Conservation (phyloP, 2,888 invertebrate genomes). For the Syrphus vitripennis region DNA sequence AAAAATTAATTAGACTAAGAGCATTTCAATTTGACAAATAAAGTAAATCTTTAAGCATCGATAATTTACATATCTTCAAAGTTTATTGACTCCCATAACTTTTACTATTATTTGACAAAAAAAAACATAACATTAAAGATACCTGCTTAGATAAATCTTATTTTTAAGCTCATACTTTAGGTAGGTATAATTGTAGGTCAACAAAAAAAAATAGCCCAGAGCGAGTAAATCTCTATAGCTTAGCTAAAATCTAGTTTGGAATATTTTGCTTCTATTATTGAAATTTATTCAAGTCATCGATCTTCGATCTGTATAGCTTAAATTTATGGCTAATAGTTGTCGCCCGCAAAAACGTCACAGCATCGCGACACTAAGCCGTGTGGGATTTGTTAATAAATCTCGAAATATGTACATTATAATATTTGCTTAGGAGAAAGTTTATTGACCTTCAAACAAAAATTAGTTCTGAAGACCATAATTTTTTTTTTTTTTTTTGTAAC, state of each 20-base stretch:
- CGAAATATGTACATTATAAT: not conserved
- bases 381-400: not conserved
- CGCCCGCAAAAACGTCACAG: not conserved
- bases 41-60: too few species aligned
- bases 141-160: not conserved
- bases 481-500: not conserved
- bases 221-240: not conserved
- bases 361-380: not conserved
- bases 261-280: not conserved
- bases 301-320: too few species aligned
- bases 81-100: not conserved
- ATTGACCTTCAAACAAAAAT: not conserved
- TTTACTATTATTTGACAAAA: not conserved
- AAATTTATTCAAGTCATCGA: not conserved
- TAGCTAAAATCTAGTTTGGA: not conserved
- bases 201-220: not conserved
- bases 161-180: not conserved
- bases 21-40: too few species aligned
- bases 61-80: too few species aligned
- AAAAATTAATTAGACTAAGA: too few species aligned
- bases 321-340: not conserved
- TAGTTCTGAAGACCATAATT: too few species aligned
- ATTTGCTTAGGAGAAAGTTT: not conserved
- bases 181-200: not conserved
- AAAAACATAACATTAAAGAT: not conserved